Evolutionary conservation across 1,140 invertebrate genomes (phyloP).

Genomic region (Heterodera carotae): DNA sequence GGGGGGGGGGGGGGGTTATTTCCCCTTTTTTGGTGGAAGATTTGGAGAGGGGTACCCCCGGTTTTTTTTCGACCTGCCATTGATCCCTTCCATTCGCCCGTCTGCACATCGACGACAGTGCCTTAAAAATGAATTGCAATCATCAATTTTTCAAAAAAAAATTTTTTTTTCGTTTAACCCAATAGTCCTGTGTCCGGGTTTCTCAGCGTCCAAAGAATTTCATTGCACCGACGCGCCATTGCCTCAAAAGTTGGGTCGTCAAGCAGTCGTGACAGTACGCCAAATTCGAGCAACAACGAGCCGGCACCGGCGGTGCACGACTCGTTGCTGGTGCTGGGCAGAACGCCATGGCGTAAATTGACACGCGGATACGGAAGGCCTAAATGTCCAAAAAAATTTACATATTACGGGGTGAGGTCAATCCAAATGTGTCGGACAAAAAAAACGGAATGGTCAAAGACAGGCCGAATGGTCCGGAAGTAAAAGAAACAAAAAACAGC

Average conservation of each 20-base stretch:
- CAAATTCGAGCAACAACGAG: conserved; percentile 74
- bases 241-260: conserved; percentile 72
- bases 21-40: too few relatives aligned
- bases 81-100: conserved; percentile 72
- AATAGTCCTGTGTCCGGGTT: conserved; percentile 73
- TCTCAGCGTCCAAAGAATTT: conserved; percentile 70
- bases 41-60: too few relatives aligned
- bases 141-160: not conserved
- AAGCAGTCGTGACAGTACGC: conserved; percentile 72
- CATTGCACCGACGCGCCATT: conserved; percentile 70
- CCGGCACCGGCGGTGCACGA: conserved; percentile 75
- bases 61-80: conserved; percentile 67
- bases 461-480: too few relatives aligned
- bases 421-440: too few relatives aligned
- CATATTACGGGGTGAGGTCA: too few relatives aligned
- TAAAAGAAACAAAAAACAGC: conserved; percentile 26
- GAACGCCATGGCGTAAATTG: conserved; percentile 72
- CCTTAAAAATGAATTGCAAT: conserved; percentile 65
- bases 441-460: too few relatives aligned
- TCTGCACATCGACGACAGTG: conserved; percentile 73
- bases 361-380: conserved; percentile 73
- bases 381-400: too few relatives aligned
- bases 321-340: conserved; percentile 68
- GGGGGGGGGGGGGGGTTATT: too few relatives aligned
- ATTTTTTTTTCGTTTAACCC: conserved; percentile 66